Conservation (phyloP, 2,113 vertebrate genomes). For the Trichomycterus rosablanca region DNA sequence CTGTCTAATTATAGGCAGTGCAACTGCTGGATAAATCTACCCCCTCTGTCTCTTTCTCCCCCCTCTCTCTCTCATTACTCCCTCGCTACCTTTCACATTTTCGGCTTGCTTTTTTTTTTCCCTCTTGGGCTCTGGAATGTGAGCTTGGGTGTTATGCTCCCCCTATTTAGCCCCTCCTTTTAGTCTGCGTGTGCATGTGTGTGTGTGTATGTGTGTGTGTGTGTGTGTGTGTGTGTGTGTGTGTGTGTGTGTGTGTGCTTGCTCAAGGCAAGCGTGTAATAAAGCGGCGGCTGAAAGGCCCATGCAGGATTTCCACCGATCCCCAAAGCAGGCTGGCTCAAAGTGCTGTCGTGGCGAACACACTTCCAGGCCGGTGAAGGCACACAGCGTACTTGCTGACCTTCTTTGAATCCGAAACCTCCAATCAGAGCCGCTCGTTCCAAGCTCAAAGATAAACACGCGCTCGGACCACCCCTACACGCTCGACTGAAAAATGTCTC, state of each 20-base stretch:
- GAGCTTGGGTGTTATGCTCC: slow-evolving; percentile 18
- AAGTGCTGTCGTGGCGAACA: slow-evolving; percentile 49
- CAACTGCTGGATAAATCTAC: slow-evolving; percentile 57
- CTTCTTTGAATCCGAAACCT: slow-evolving; percentile 11
- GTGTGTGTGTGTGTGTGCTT: background rate
- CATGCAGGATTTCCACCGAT: slow-evolving; percentile 14
- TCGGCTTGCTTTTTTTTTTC: slow-evolving; percentile 31
- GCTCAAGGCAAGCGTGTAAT: slow-evolving; percentile 14
- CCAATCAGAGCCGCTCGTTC: slow-evolving; percentile 1
- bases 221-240: background rate
- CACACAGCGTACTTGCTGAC: slow-evolving; percentile 8
- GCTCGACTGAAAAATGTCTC: slow-evolving; percentile 14
- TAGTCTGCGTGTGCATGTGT: slow-evolving; percentile 1
- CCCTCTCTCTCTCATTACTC: slow-evolving; percentile 7
- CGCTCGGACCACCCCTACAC: slow-evolving; percentile 12
- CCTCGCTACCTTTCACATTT: slow-evolving; percentile 17
- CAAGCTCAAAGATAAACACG: slow-evolving; percentile 18
- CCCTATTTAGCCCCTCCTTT: background rate
- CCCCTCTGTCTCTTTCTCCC: background rate
- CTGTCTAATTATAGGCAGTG: slow-evolving; percentile 71
- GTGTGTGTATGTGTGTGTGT: background rate
- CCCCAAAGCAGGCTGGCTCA: slow-evolving; percentile 15
- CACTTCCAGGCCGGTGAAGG: background rate
- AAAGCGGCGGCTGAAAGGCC: background rate
- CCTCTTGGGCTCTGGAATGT: slow-evolving; percentile 45